Percentiles rank a stretch among this genome's conserved stretches.
phyloP scores from a whole-genome alignment of 2,797 vertebrate genomes.

The Semotilus atromaculatus region DNA sequence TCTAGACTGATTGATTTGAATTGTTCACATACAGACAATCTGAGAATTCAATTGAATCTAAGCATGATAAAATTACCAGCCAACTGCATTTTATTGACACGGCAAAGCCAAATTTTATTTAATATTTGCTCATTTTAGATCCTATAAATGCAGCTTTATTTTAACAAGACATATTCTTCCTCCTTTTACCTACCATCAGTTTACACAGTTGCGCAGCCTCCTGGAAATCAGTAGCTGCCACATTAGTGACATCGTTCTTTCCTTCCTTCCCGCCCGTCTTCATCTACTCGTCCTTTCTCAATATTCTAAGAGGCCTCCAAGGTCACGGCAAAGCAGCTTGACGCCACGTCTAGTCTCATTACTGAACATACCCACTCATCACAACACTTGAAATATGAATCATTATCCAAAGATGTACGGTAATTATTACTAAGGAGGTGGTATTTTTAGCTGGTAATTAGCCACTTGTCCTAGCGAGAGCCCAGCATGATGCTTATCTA shows the following conservation, averaged over 20 bases:
- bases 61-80: no score
- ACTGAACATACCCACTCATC: constrained; percentile 47
- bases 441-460: constrained; percentile 73
- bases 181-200: not conserved
- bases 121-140: not conserved
- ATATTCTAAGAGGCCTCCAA: constrained; percentile 38
- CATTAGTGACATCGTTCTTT: not conserved
- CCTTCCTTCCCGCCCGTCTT: not conserved
- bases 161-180: not conserved
- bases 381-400: constrained; percentile 53
- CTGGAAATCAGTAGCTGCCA: not conserved
- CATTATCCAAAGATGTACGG: constrained; percentile 58
- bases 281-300: not conserved
- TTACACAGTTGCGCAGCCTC: not conserved
- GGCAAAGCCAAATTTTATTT: not conserved
- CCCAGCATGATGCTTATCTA: constrained; percentile 61
- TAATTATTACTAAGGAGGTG: constrained; percentile 68
- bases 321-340: constrained; percentile 49
- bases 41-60: not conserved
- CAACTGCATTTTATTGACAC: not conserved
- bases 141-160: not conserved
- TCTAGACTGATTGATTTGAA: not conserved
- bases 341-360: constrained; percentile 48
- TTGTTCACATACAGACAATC: not conserved
- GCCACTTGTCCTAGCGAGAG: constrained; percentile 59